phyloP scores from a whole-genome alignment of 2,113 vertebrate species.

The Zootoca vivipara region DNA sequence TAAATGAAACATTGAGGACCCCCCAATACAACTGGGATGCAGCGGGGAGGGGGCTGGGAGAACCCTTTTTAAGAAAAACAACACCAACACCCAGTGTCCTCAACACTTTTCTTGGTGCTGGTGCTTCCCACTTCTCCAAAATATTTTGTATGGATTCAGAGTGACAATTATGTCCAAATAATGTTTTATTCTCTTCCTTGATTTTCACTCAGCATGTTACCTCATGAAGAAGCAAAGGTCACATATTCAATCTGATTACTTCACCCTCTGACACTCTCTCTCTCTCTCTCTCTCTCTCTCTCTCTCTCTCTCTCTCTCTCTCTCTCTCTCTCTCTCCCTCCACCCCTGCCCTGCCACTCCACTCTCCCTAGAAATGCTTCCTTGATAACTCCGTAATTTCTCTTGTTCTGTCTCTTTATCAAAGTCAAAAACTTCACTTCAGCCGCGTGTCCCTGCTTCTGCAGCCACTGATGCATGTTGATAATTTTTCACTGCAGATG shows the following conservation, averaged over 20 bases:
- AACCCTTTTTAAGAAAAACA: not conserved
- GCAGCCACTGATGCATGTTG: constrained; percentile 14
- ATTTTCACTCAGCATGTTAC: constrained; percentile 58
- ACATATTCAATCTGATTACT: constrained; percentile 63
- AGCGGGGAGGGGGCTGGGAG: not conserved
- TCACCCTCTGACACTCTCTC: constrained; percentile 42
- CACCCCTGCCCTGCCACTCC: no score
- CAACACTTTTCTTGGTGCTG: not conserved
- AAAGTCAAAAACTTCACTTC: constrained; percentile 36
- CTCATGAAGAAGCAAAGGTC: constrained; percentile 64
- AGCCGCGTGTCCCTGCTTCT: constrained; percentile 17
- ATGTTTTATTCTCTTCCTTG: constrained; percentile 43
- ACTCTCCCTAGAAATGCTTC: constrained; percentile 21
- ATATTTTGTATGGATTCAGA: constrained; percentile 29
- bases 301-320: constrained; percentile 44
- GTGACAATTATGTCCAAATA: constrained; percentile 50
- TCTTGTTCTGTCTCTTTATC: constrained; percentile 43
- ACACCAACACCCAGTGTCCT: not conserved
- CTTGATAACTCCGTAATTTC: constrained; percentile 54
- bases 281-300: constrained; percentile 48
- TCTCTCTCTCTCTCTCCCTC: constrained; percentile 46
- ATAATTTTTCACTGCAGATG: not conserved
- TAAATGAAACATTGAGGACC: no score
- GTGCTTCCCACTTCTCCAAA: not conserved
- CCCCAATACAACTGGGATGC: not conserved